phyloP scores from a whole-genome alignment of 2,797 vertebrate genomes.

The Labroides dimidiatus region DNA sequence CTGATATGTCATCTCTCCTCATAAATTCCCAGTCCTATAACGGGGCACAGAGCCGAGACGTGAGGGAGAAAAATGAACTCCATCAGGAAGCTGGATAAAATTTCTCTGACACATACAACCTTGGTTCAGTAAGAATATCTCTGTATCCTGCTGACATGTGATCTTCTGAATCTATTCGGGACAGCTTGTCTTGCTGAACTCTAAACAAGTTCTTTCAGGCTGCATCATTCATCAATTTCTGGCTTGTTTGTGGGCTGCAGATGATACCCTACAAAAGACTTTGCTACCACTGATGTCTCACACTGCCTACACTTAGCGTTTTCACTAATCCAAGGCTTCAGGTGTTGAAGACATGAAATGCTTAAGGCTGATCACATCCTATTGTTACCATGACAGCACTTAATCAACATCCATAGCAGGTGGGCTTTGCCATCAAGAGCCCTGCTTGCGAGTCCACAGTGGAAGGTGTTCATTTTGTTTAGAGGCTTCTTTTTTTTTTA shows the following conservation, averaged over 20 bases:
- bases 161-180: constrained; percentile 85
- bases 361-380: constrained; percentile 55
- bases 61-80: constrained; percentile 83
- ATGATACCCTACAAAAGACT: constrained; percentile 75
- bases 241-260: constrained; percentile 70
- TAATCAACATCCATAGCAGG: constrained; percentile 62
- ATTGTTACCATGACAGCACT: constrained; percentile 67
- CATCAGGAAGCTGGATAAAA: constrained; percentile 85
- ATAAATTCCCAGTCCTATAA: constrained; percentile 60
- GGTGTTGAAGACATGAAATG: constrained; percentile 61
- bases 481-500: background rate
- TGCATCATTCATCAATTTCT: constrained; percentile 86
- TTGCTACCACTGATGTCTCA: constrained; percentile 74
- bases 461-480: constrained; percentile 19
- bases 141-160: constrained; percentile 86
- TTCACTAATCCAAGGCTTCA: constrained; percentile 67
- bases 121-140: constrained; percentile 85
- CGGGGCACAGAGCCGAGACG: constrained; percentile 47
- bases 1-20: constrained; percentile 61
- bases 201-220: constrained; percentile 83
- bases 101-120: constrained; percentile 87
- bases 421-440: constrained; percentile 49
- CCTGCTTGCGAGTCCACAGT: constrained; percentile 34
- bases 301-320: constrained; percentile 57
- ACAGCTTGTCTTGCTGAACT: constrained; percentile 82